Evolutionary conservation across 2,888 invertebrate genomes (phyloP).

Genomic region (Cancer borealis): DNA sequence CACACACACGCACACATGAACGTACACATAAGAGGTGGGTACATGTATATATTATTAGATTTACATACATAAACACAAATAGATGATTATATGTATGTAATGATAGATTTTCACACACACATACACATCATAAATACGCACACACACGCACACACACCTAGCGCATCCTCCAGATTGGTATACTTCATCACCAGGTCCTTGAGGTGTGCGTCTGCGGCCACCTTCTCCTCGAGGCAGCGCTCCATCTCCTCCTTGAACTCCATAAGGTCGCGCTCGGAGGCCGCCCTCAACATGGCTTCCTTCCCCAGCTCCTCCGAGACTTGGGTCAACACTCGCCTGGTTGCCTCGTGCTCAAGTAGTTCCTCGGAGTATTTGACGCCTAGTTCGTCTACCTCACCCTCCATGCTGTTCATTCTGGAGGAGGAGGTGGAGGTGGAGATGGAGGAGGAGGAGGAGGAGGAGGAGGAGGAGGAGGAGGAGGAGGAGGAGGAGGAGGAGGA

Average conservation of each 20-base stretch:
- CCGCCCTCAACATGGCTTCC: conserved; percentile 60
- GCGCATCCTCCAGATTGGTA: conserved; percentile 65
- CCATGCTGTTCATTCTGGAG: conserved; percentile 52
- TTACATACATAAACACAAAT: not conserved
- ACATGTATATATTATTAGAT: not conserved
- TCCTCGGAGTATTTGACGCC: conserved; percentile 73
- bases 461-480: too few relatives aligned
- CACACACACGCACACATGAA: not conserved
- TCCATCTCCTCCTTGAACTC: conserved; percentile 47
- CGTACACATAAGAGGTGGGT: not conserved
- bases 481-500: too few relatives aligned
- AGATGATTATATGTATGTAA: too few relatives aligned
- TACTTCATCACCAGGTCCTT: conserved; percentile 67
- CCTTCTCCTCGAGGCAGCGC: conserved; percentile 30
- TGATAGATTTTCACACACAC: too few relatives aligned
- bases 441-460: too few relatives aligned
- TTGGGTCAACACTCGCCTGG: conserved; percentile 62
- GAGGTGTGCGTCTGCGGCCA: conserved; percentile 50
- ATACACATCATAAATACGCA: not conserved
- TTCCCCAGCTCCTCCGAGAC: conserved; percentile 64
- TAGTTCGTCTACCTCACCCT: conserved; percentile 72
- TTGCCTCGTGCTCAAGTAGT: conserved; percentile 72
- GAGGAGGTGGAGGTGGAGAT: not conserved
- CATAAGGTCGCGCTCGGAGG: conserved; percentile 59
- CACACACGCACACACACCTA: conserved; percentile 57